Base-by-base conservation (phyloP, 1,140 invertebrate genomes). In the Zaprionus ornatus region DNA sequence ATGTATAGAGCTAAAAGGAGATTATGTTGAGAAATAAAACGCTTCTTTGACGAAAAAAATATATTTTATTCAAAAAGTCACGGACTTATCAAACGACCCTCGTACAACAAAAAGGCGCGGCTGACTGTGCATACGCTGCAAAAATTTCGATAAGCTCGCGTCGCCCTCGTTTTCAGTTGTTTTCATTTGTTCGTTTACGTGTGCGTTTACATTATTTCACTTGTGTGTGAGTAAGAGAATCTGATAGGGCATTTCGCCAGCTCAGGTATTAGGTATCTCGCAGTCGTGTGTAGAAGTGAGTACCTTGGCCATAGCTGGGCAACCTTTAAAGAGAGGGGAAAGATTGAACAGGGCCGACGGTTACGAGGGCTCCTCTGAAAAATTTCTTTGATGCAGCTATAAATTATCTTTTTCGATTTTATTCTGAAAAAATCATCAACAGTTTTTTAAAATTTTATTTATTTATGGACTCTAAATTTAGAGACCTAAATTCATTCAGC, bases 91-190 rank as follows among this genome's bases (percentile, higher is more conserved):
- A n/a, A n/a, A n/a, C n/a, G n/a, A n/a, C n/a, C n/a, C n/a, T n/a
- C n/a, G n/a, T n/a, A n/a, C 45, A 50, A 50, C 45, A 23, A 50
- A 19, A 23, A 50, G 45, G 45, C 45, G 45, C 45, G 19, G 45
- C 45, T 45, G n/a, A 45, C 40, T 50, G 45, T 50, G 45, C 45
- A 50, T 12, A 23, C 45, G 45, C 45, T 21, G 45, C 45, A 50
- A 23, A 50, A 50, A 50, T 23, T 9, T 21, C 19, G 40, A 50
- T 50, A 50, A 50, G 45, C 45, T 50, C 12, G 45, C 45, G 19
- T 50, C 45, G 21, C 45, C 12, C 19, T 50, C 45, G 45, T 50
- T 50, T 23, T 50, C 45, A 23, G n/a, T 50, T 10, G 45, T 19
- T 48, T 50, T 50, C 45, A 50, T 19, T 50, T 23, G 45, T 12